A percentile compares a stretch with the other conserved stretches of the same genome.
Conservation (phyloP, 2,113 vertebrate genomes). For the Gracilinanus agilis region DNA sequence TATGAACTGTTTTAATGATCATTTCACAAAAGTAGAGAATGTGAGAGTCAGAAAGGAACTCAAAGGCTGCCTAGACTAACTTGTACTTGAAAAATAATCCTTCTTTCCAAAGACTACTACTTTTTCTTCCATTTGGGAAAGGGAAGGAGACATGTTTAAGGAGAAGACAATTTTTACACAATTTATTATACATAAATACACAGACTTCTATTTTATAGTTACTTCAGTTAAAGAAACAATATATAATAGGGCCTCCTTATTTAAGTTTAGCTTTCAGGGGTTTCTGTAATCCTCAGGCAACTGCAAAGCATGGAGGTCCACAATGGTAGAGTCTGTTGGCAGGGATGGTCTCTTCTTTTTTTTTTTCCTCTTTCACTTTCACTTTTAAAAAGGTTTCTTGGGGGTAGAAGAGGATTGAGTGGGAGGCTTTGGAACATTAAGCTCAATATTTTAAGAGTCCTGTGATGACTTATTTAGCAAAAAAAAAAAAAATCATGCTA, state of each 20-base stretch:
- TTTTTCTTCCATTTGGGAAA: neutral
- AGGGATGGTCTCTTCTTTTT: too few species aligned
- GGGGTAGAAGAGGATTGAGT: too few species aligned
- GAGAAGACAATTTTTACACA: neutral
- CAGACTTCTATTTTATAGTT: neutral
- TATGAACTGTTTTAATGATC: neutral
- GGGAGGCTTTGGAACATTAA: too few species aligned
- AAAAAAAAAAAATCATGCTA: neutral
- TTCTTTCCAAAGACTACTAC: neutral
- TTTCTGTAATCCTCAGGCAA: too few species aligned
- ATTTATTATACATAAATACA: neutral
- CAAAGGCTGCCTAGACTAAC: neutral
- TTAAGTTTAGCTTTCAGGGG: too few species aligned
- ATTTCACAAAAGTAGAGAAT: neutral
- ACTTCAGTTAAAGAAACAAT: neutral
- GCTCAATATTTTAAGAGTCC: too few species aligned
- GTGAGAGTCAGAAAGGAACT: neutral
- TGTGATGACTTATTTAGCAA: neutral
- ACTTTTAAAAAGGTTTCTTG: too few species aligned
- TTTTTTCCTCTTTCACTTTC: too few species aligned
- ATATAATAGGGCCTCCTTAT: neutral
- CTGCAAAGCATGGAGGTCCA: too few species aligned
- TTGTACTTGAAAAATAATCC: neutral
- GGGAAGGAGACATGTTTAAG: neutral
- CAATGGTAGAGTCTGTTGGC: too few species aligned